Conservation (phyloP, 37 sponge, comb jelly and placozoan genomes). For the Halichondria panicea region DNA sequence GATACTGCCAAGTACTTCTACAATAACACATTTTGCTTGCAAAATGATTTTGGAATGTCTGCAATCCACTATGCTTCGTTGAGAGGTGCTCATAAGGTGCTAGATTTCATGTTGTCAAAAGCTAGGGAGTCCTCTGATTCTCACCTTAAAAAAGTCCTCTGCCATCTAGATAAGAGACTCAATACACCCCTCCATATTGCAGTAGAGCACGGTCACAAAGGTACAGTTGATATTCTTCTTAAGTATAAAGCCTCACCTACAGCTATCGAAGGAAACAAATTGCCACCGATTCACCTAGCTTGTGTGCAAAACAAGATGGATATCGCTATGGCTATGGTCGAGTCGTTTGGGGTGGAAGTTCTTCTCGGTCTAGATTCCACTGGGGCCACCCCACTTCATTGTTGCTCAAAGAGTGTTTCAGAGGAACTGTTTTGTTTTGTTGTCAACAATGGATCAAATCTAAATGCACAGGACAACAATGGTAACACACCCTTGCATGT, state of each 20-base stretch:
- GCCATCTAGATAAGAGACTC: slow-evolving; percentile 54
- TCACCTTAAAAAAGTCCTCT: slow-evolving; percentile 30
- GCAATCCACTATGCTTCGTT: slow-evolving; percentile 73
- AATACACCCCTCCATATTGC: slow-evolving; percentile 80
- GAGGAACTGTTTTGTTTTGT: slow-evolving; percentile 40
- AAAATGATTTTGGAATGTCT: slow-evolving; percentile 44
- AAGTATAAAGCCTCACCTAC: slow-evolving; percentile 58
- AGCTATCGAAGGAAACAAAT: slow-evolving; percentile 24
- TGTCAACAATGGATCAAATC: slow-evolving; percentile 28
- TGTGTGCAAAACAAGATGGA: slow-evolving; percentile 50
- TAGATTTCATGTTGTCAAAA: slow-evolving; percentile 52
- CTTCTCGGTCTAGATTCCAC: slow-evolving; percentile 9
- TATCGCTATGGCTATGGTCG: slow-evolving; percentile 52
- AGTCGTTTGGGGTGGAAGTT: slow-evolving; percentile 23
- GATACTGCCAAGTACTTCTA: no score
- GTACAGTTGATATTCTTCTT: slow-evolving; percentile 60
- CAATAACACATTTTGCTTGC: no score
- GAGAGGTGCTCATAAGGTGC: slow-evolving; percentile 49
- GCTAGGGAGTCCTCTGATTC: slow-evolving; percentile 35
- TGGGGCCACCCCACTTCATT: slow-evolving; percentile 51
- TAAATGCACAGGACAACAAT: slow-evolving; percentile 46
- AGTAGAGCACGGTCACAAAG: slow-evolving; percentile 66
- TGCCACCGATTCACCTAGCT: slow-evolving; percentile 74
- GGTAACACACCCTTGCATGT: slow-evolving; percentile 60
- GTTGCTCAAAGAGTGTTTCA: slow-evolving; percentile 30